These are phyloP conservation scores for Diorhabda sublineata DNA, from an alignment of 1,140 invertebrate genomes.

Conservation along the genomic window DNA sequence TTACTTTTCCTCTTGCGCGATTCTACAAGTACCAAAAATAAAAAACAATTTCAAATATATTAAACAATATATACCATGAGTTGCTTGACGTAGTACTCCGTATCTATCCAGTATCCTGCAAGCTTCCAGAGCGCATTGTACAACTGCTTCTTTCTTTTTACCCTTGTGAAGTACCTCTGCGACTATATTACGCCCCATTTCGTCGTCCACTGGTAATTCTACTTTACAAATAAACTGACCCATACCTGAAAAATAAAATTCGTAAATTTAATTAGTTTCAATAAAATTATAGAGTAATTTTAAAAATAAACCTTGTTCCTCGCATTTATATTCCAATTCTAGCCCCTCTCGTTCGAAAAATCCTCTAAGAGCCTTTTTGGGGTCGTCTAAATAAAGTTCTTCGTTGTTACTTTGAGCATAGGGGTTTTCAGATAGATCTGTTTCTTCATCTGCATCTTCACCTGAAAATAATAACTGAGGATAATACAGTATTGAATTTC, in stretches of 20 bases:
- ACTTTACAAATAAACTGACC: constrained; percentile 72
- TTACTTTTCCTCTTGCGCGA: constrained; percentile 65
- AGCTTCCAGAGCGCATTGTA: constrained; percentile 91
- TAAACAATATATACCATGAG: constrained; percentile 56
- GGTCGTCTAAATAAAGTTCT: constrained; percentile 87
- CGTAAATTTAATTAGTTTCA: not conserved
- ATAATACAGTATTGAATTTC: not conserved
- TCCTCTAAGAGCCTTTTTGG: constrained; percentile 88
- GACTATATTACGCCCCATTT: constrained; percentile 65
- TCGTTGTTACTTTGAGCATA: constrained; percentile 77
- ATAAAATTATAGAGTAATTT: not conserved
- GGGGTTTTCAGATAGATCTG: constrained; percentile 76
- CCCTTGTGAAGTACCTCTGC: constrained; percentile 84
- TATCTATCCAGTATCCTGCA: constrained; percentile 85
- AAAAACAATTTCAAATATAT: not conserved
- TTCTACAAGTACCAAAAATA: constrained; percentile 46
- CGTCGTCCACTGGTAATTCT: constrained; percentile 73
- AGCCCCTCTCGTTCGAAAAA: constrained; percentile 95
- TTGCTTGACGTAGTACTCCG: constrained; percentile 72
- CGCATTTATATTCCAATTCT: constrained; percentile 77
- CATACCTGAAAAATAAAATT: constrained; percentile 43
- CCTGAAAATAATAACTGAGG: constrained; percentile 43
- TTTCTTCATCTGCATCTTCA: constrained; percentile 86
- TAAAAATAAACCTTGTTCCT: constrained; percentile 60
- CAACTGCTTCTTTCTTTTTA: constrained; percentile 91